These are phyloP conservation scores for Pollenia angustigena DNA, from an alignment of 2,888 invertebrate species.

Conservation along the genomic window DNA sequence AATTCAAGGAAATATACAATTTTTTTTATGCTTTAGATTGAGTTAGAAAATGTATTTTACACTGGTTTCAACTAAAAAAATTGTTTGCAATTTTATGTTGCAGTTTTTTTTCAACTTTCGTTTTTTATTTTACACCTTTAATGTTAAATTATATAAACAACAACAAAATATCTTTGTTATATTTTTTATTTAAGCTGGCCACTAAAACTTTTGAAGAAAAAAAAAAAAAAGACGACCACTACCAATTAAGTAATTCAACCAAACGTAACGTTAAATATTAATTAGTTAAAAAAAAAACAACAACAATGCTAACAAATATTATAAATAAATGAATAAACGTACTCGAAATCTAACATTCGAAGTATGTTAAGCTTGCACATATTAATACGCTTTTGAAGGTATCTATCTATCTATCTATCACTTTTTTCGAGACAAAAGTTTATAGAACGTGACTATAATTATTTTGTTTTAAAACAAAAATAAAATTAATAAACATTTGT, in stretches of 20 bases:
- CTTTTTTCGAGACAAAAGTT: constrained; percentile 58
- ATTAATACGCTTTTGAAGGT: constrained; percentile 37
- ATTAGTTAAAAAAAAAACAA: constrained; percentile 60
- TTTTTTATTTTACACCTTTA: constrained; percentile 47
- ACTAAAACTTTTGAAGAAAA: constrained; percentile 43
- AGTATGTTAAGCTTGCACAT: constrained; percentile 28
- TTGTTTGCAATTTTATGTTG: constrained; percentile 38
- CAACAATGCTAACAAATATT: constrained; percentile 21
- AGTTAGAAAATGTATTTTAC: constrained; percentile 38
- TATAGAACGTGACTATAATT: constrained; percentile 72
- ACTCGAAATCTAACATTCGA: constrained; percentile 24
- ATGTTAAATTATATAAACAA: constrained; percentile 52
- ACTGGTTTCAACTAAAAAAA: constrained; percentile 33
- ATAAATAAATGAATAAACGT: constrained; percentile 33
- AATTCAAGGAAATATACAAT: constrained; percentile 39
- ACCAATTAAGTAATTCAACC: constrained; percentile 73
- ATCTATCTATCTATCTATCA: not conserved
- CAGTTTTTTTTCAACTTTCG: constrained; percentile 40
- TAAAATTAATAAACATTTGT: constrained; percentile 25
- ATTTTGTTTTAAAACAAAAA: constrained; percentile 28
- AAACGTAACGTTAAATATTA: constrained; percentile 75
- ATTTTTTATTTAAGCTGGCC: constrained; percentile 17
- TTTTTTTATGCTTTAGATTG: constrained; percentile 37
- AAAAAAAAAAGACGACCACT: constrained; percentile 46
- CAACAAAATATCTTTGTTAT: constrained; percentile 15